Evolutionary conservation across 2,888 invertebrate species (phyloP).

Genomic region (Nephrotoma flavescens): DNA sequence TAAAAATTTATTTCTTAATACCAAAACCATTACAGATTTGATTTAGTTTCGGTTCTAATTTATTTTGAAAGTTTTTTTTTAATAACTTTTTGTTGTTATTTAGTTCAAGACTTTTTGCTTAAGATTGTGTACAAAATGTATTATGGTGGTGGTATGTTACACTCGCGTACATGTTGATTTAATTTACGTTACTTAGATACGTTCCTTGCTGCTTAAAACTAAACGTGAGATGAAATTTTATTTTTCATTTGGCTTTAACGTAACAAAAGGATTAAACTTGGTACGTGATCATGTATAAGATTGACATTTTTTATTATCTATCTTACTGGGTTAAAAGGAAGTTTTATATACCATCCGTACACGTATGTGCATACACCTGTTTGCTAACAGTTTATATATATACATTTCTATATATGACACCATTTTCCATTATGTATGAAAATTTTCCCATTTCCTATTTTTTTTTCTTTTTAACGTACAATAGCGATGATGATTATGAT

Average conservation of each 20-base stretch:
- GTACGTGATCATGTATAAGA: not conserved
- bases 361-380: not conserved
- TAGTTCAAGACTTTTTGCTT: not conserved
- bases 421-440: not conserved
- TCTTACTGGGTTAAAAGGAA: not conserved
- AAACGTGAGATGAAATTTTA: not conserved
- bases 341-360: not conserved
- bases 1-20: not conserved
- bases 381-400: not conserved
- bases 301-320: not conserved
- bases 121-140: not conserved
- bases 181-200: not conserved
- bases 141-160: not conserved
- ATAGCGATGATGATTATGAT: not conserved
- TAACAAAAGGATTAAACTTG: not conserved
- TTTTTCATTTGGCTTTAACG: not conserved
- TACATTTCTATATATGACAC: not conserved
- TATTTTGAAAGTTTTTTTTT: not conserved
- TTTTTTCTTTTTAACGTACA: not conserved
- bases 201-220: not conserved
- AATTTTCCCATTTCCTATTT: not conserved
- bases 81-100: not conserved
- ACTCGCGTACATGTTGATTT: not conserved
- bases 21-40: not conserved
- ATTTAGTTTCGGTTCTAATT: not conserved